Conservation (phyloP, 2,888 invertebrate species). For the Torymus texanus region DNA sequence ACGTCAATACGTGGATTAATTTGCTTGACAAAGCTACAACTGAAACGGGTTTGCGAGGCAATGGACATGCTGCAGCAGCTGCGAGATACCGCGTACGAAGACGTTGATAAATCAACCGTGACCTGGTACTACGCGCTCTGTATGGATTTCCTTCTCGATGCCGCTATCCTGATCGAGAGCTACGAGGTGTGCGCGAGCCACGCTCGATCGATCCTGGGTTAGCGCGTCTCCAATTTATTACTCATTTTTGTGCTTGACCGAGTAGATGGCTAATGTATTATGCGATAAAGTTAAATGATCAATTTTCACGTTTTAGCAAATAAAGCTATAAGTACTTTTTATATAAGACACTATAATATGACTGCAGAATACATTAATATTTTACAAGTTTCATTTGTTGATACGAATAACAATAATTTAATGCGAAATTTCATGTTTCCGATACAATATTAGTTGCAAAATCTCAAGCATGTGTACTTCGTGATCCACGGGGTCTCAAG, state of each 20-base stretch:
- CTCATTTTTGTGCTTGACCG: no score
- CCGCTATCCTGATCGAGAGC: conserved; percentile 77
- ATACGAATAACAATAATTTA: no score
- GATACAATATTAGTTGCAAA: conserved; percentile 7
- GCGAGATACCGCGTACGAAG: conserved; percentile 63
- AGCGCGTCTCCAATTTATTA: neutral
- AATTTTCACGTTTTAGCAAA: no score
- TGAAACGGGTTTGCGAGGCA: conserved; percentile 76
- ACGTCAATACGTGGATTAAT: neutral
- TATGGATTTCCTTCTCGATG: conserved; percentile 78
- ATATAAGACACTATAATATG: no score
- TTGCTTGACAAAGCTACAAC: conserved; percentile 61
- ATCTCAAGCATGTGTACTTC: conserved; percentile 54
- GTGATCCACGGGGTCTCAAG: conserved; percentile 60
- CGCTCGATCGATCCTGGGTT: conserved; percentile 69
- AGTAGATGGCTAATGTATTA: no score
- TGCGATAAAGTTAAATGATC: no score
- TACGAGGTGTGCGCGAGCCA: conserved; percentile 75
- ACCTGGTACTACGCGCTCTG: conserved; percentile 79
- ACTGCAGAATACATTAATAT: no score
- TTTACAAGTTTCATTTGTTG: no score
- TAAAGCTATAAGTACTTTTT: no score
- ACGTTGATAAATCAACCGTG: conserved; percentile 67
- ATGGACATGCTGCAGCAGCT: conserved; percentile 75
- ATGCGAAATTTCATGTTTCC: no score